Conservation (phyloP, 2,888 invertebrate species). For the Lapara coniferarum region DNA sequence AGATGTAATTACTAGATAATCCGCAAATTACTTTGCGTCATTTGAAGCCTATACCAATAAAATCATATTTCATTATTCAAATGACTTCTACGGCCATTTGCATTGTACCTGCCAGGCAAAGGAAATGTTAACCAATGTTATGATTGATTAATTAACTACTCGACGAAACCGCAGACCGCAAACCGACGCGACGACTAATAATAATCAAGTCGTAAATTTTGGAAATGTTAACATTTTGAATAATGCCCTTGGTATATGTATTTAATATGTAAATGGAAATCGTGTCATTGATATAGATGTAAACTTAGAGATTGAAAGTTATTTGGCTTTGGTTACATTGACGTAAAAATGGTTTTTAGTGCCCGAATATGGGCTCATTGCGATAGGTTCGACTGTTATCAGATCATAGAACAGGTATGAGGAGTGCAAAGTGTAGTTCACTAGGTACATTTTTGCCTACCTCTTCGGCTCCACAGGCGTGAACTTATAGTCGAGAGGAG, state of each 20-base stretch:
- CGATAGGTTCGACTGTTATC: no score
- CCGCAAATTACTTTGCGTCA: not conserved
- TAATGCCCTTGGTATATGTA: no score
- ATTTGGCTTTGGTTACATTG: no score
- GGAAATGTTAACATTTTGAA: not conserved
- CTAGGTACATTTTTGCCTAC: no score
- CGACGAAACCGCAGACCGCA: constrained; percentile 15
- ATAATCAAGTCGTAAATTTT: constrained; percentile 13
- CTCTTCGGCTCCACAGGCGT: no score
- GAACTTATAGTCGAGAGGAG: no score
- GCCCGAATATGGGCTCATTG: no score
- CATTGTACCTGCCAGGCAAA: constrained; percentile 9
- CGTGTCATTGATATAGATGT: not conserved
- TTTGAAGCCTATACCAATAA: not conserved
- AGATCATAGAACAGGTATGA: no score
- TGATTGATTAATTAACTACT: constrained; percentile 18
- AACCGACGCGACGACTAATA: constrained; percentile 1
- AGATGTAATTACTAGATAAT: no score
- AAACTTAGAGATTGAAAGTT: no score
- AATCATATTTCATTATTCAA: not conserved
- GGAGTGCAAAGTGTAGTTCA: no score
- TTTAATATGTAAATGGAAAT: not conserved
- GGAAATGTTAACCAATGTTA: constrained; percentile 10
- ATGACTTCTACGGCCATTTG: not conserved
- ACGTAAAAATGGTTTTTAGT: no score